A percentile compares a stretch with the other conserved stretches of the same genome.
Conservation (phyloP, 2,888 invertebrate species). For the Osmoderma eremita region DNA sequence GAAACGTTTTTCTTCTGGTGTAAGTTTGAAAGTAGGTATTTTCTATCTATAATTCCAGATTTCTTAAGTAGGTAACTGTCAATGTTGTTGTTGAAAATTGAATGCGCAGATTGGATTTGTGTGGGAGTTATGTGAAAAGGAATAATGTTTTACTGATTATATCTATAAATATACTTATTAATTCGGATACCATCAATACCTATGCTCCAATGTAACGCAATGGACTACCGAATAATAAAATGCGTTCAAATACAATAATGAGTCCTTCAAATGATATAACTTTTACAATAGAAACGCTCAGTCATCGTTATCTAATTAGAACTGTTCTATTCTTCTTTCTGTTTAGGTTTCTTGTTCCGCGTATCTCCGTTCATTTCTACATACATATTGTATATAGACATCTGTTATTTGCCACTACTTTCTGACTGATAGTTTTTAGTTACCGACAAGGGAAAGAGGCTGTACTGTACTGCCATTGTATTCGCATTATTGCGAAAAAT, state of each 20-base stretch:
- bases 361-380: constrained; percentile 28
- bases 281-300: constrained; percentile 35
- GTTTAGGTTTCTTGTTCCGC: constrained; percentile 39
- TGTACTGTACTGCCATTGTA: constrained; percentile 31
- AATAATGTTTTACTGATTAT: not conserved
- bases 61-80: too few relatives aligned
- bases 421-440: constrained; percentile 26
- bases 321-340: constrained; percentile 37
- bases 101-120: too few relatives aligned
- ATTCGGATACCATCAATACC: not conserved
- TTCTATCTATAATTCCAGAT: too few relatives aligned
- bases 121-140: too few relatives aligned
- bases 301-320: constrained; percentile 39
- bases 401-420: constrained; percentile 33
- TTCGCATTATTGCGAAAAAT: constrained; percentile 41
- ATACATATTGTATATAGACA: constrained; percentile 35
- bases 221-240: constrained; percentile 17
- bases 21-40: too few relatives aligned
- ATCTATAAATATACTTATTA: not conserved
- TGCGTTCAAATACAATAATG: constrained; percentile 22
- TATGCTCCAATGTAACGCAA: constrained; percentile 13
- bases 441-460: constrained; percentile 30
- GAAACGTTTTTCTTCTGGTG: too few relatives aligned
- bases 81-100: too few relatives aligned
- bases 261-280: constrained; percentile 34